Percentiles rank a stretch among this genome's conserved stretches.
These are phyloP conservation scores for Poecilus cupreus DNA, from an alignment of 2,888 invertebrate species.

Conservation along the genomic window DNA sequence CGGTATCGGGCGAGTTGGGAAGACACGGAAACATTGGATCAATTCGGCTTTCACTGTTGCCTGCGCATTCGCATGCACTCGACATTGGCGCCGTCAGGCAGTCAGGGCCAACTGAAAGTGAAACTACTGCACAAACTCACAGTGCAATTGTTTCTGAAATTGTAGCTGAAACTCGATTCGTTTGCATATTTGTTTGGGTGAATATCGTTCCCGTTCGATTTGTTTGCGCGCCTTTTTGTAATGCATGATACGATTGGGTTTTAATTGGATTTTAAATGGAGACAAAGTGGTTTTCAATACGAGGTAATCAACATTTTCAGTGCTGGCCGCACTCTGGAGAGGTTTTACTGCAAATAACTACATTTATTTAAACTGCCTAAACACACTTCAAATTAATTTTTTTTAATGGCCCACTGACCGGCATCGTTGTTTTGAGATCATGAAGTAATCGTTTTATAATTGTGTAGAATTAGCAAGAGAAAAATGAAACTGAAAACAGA, in stretches of 20 bases:
- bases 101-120: slow-evolving; percentile 1
- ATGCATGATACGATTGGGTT: slow-evolving; percentile 24
- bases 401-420: too few relatives aligned
- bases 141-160: not conserved
- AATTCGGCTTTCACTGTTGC: not conserved
- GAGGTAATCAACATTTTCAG: slow-evolving; percentile 12
- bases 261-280: slow-evolving; percentile 42
- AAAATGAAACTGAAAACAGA: too few relatives aligned
- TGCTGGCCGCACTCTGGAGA: not conserved
- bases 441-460: too few relatives aligned
- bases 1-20: too few relatives aligned
- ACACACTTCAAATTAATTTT: too few relatives aligned
- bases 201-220: not conserved
- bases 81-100: not conserved
- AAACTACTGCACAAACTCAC: not conserved
- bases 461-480: too few relatives aligned
- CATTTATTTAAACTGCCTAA: too few relatives aligned
- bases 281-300: slow-evolving; percentile 38
- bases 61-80: not conserved
- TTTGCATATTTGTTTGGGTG: slow-evolving; percentile 29
- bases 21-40: not conserved
- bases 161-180: slow-evolving; percentile 10
- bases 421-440: too few relatives aligned
- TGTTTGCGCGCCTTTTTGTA: slow-evolving; percentile 5
- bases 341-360: too few relatives aligned